Conservation (phyloP, 2,888 invertebrate genomes). For the Luperina testacea region DNA sequence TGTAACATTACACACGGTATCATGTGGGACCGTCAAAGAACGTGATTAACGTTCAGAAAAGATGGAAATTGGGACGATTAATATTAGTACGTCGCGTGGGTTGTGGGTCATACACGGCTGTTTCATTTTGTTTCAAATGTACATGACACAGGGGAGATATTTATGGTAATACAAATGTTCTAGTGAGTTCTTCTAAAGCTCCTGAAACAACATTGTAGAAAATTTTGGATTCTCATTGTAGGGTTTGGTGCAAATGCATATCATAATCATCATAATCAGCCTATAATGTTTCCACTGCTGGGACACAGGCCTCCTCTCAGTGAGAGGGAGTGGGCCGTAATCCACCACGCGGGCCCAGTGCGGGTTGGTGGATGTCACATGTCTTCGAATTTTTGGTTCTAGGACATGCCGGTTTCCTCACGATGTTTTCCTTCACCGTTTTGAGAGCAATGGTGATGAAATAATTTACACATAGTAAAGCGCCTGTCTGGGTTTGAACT, state of each 20-base stretch:
- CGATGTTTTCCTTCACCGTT: no score
- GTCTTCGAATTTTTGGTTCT: no score
- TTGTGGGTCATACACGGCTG: conserved; percentile 17
- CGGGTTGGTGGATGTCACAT: no score
- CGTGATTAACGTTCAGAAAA: conserved; percentile 64
- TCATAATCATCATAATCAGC: no score
- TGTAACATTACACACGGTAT: conserved; percentile 43
- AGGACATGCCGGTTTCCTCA: no score
- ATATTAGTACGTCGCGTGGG: conserved; percentile 46
- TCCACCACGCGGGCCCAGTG: no score
- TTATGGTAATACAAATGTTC: not conserved
- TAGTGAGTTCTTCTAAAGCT: not conserved
- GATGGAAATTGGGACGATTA: conserved; percentile 61
- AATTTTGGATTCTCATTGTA: not conserved
- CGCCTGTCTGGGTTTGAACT: no score
- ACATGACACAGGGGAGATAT: not conserved
- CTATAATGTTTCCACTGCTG: no score
- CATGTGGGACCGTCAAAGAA: conserved; percentile 53
- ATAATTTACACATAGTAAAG: no score
- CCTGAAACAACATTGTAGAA: not conserved
- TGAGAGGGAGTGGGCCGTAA: no score
- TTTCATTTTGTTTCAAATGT: conserved; percentile 31
- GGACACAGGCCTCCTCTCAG: no score
- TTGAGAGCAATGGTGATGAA: no score
- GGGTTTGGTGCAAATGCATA: not conserved